Evolutionary conservation across 2,888 invertebrate species (phyloP).

Genomic region (Orthosia cruda): DNA sequence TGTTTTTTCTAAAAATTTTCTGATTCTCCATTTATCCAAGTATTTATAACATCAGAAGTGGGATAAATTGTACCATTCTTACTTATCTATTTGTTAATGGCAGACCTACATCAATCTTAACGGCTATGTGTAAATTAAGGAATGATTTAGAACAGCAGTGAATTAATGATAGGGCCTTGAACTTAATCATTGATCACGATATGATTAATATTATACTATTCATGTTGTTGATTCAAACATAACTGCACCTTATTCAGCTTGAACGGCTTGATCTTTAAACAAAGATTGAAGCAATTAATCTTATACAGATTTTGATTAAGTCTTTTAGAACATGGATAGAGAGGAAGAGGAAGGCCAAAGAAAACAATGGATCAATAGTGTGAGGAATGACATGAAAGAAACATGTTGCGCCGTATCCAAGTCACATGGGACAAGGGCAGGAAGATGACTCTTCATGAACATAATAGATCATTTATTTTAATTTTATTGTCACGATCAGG

Average conservation of each 20-base stretch:
- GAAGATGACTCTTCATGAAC: background rate
- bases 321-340: background rate
- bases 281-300: constrained; percentile 20
- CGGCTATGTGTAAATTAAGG: background rate
- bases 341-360: background rate
- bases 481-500: background rate
- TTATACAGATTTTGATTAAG: background rate
- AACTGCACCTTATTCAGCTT: constrained; percentile 19
- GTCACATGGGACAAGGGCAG: background rate
- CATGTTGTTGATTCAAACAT: constrained; percentile 7
- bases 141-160: background rate
- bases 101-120: background rate
- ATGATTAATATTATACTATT: constrained; percentile 9
- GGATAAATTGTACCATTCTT: background rate
- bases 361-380: too few species aligned
- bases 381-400: background rate
- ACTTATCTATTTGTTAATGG: background rate
- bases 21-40: background rate
- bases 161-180: constrained; percentile 10
- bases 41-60: background rate
- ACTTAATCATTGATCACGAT: constrained; percentile 8
- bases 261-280: constrained; percentile 6
- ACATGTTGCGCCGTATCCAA: background rate
- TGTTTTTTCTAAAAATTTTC: background rate
- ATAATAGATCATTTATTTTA: background rate